Base-by-base conservation (phyloP, 2,113 vertebrate species). In the Ondatra zibethicus region DNA sequence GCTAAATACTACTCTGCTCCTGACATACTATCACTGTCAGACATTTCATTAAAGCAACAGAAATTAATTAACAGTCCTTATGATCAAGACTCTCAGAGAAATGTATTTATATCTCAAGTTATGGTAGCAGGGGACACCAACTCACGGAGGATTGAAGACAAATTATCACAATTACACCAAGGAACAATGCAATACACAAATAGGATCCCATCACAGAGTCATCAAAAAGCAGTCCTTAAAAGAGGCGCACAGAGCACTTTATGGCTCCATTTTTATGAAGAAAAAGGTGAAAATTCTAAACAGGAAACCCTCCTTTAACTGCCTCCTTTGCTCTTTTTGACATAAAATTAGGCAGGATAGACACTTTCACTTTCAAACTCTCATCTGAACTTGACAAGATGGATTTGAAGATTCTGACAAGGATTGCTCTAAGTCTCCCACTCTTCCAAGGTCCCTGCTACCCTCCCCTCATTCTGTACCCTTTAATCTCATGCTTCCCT, bases 251-350 rank as follows among this genome's bases (percentile, higher is more conserved):
- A 73, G 27, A 61, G 17, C n/a, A 61, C 10, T 92, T 87, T 68
- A 27, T 4, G 92, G 76, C 77, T 77, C 55, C 7, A 4, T 21
- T 63, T 84, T 91, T 88, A 42, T 33, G 29, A 21, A 21, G 77
- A 86, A 58, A 88, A 96, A 25, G n/a, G 17, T 23, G 86, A 72
- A 94, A 45, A 65, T 11, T 65, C 23, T 7, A 68, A 94, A 45
- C 16, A 80, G 14, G 13, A 52, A 55, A 9, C 2, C 33, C 33
- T 63, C 55, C 42, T 87, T 94, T 17, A 91, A 61, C 61, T 84
- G 27, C 78, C 76, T 45, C 70, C 23, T 95, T 95, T 86, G 66
- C 39, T 17, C 25, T 42, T n/a, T 47, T 92, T 90, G 90, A 92
- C 61, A 78, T 50, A 90, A 85, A 95, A 82, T 29, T n/a, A 73